Conservation (phyloP, 1,140 invertebrate genomes). For the Brachionus paranguensis region DNA sequence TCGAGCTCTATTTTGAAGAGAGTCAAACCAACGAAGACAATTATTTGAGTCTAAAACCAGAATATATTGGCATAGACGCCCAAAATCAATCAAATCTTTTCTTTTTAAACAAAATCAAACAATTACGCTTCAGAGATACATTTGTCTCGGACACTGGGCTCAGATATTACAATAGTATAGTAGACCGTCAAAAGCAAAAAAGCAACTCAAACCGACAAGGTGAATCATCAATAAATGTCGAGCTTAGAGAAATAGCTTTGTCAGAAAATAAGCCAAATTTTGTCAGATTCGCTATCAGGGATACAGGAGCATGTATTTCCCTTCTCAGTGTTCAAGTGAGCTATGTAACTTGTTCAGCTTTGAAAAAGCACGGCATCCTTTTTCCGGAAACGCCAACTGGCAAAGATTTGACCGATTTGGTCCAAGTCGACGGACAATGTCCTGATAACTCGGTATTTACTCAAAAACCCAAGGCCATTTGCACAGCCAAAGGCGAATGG, state of each 20-base stretch:
- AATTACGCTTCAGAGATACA: slow-evolving; percentile 21
- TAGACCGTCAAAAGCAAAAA: neutral
- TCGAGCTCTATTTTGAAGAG: slow-evolving; percentile 35
- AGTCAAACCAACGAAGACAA: neutral
- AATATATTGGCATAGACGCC: neutral
- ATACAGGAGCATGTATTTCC: slow-evolving; percentile 40
- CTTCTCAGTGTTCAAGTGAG: neutral
- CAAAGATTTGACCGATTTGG: slow-evolving; percentile 30
- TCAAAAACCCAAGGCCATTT: slow-evolving; percentile 15
- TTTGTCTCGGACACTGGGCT: slow-evolving; percentile 38
- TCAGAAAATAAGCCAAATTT: neutral
- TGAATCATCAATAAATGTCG: slow-evolving; percentile 30
- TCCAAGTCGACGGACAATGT: slow-evolving; percentile 33
- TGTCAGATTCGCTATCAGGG: slow-evolving; percentile 14
- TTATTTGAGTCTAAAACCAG: neutral
- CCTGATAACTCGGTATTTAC: neutral
- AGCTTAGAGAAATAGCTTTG: slow-evolving; percentile 21
- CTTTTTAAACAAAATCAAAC: slow-evolving; percentile 38
- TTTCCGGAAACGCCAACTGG: slow-evolving; percentile 37
- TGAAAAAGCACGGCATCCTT: neutral
- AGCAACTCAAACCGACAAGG: neutral
- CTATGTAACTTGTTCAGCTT: slow-evolving; percentile 5
- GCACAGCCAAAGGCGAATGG: slow-evolving; percentile 37
- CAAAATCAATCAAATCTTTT: slow-evolving; percentile 6
- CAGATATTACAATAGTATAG: slow-evolving; percentile 24